Conservation (phyloP, 2,888 invertebrate genomes). For the Callyntrura guangdongensis region DNA sequence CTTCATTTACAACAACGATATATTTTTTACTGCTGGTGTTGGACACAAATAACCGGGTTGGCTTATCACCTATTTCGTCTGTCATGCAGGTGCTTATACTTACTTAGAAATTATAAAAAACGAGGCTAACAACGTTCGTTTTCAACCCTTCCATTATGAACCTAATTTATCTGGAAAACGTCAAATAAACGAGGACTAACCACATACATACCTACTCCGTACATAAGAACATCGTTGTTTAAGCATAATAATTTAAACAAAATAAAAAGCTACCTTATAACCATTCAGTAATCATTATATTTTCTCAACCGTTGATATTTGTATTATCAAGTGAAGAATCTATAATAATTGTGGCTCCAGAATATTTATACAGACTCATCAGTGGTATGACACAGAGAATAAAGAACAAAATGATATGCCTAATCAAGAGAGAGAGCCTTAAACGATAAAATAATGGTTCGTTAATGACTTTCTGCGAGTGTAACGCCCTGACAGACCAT, state of each 20-base stretch:
- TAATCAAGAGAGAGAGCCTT: neutral
- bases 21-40: slow-evolving; percentile 73
- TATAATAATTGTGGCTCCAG: slow-evolving; percentile 17
- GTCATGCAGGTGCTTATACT: slow-evolving; percentile 15
- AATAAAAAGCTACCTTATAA: neutral
- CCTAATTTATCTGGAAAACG: slow-evolving; percentile 50
- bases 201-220: neutral
- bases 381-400: neutral
- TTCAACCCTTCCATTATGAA: slow-evolving; percentile 5
- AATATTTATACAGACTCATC: slow-evolving; percentile 9
- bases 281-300: slow-evolving; percentile 15
- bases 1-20: slow-evolving; percentile 63
- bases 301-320: slow-evolving; percentile 29
- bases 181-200: slow-evolving; percentile 25
- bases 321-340: neutral
- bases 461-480: slow-evolving; percentile 2
- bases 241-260: too few species aligned
- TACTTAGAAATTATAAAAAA: neutral
- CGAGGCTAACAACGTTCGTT: slow-evolving; percentile 24
- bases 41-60: slow-evolving; percentile 64
- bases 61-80: slow-evolving; percentile 11
- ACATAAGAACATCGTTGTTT: neutral
- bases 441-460: neutral
- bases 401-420: neutral
- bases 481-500: neutral